Conservation (phyloP, 2,113 vertebrate genomes). For the Osmerus eperlanus region DNA sequence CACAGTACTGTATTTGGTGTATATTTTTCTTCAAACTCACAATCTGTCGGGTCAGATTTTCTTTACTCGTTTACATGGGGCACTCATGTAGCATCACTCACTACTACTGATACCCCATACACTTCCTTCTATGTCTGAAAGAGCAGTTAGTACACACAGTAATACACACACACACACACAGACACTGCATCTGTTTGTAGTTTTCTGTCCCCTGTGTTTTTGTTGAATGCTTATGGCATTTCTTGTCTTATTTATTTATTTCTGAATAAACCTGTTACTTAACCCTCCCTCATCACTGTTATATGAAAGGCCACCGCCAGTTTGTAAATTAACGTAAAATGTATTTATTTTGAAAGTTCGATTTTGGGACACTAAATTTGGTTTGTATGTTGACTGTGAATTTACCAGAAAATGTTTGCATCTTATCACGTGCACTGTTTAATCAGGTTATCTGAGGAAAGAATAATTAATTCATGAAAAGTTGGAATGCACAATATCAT, state of each 20-base stretch:
- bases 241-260: slow-evolving; percentile 52
- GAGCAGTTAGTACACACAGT: slow-evolving; percentile 13
- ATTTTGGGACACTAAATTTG: slow-evolving; percentile 46
- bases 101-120: slow-evolving; percentile 57
- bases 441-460: slow-evolving; percentile 30
- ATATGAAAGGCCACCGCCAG: slow-evolving; percentile 30
- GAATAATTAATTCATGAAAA: slow-evolving; percentile 21
- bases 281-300: slow-evolving; percentile 6
- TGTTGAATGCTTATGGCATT: slow-evolving; percentile 8
- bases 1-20: slow-evolving; percentile 60
- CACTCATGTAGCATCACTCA: slow-evolving; percentile 34
- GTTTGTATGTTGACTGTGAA: slow-evolving; percentile 68
- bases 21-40: slow-evolving; percentile 22
- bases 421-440: slow-evolving; percentile 56
- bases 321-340: slow-evolving; percentile 55
- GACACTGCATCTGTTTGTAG: too few species aligned
- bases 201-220: not conserved
- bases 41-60: slow-evolving; percentile 10
- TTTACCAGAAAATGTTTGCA: slow-evolving; percentile 43
- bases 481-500: slow-evolving; percentile 45
- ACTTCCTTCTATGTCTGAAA: slow-evolving; percentile 3
- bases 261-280: not conserved
- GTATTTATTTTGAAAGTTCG: slow-evolving; percentile 67
- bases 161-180: too few species aligned
- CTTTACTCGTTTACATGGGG: slow-evolving; percentile 49